Evolutionary conservation across 2,888 invertebrate genomes (phyloP), one percentile per base, ranked within the genome.

Genomic region (Ditylenchus weischeri): DNA sequence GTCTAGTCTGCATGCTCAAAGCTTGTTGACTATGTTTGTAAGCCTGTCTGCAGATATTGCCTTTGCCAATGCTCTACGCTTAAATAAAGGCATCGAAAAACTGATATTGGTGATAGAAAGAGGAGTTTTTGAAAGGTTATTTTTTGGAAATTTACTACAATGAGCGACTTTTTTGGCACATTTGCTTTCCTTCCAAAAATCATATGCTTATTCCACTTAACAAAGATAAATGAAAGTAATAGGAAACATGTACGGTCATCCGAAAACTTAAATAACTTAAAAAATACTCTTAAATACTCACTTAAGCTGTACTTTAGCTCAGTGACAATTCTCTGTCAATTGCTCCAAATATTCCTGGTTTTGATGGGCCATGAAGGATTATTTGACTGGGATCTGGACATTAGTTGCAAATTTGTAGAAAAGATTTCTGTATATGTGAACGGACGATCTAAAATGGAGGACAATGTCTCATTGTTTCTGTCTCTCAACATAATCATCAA

Each of bases 401-500:
- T 54, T 29, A 65, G 71, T 21, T 43, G 49, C 18, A 51, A 69
- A 11, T 75, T 73, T 57, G 72, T 75, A 21, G 54, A 62, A 47
- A 66, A 66, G 57, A 66, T 73, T 50, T 57, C 71, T 10, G 62
- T 61, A 48, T 75, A 72, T 51, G 63, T 73, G 23, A 69, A 66
- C 21, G 73, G 74, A 6, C 61, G 63, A 18, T 72, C 72, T 19
- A 73, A 73, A 62, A 48, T 75, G 6, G 73, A 73, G 59, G 68
- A 74, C 59, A 71, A 72, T 63, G 75, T 62, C 38, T 66, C 67
- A 21, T 65, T 75, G 23, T 60, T 57, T 23, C 57, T 66, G 18
- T 57, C 73, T 18, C 63, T 75, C 19, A 66, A 61, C 38, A 65
- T 72, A 19, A 43, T 75, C 36, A 50, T 68, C 23, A 35, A 50